Evolutionary conservation across 2,888 invertebrate genomes (phyloP), one percentile per base, ranked within the genome.

Genomic region (Hemicrepidius hirtus): DNA sequence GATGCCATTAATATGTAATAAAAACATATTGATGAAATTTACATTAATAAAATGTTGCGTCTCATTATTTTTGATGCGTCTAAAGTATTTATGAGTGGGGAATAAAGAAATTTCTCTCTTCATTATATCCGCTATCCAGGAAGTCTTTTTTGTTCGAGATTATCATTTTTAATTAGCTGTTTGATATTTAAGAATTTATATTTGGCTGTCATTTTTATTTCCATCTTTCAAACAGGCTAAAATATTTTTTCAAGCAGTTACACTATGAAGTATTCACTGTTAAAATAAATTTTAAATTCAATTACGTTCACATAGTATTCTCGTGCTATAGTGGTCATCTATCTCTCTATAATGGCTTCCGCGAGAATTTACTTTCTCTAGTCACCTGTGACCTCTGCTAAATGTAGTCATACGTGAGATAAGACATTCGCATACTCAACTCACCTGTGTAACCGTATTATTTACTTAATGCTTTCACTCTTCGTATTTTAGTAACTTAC

Each of bases 361-460:
- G 75, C 60, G 67, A 75, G 49, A 71, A 62, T 69, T 69, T 73
- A 71, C 75, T 75, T 75, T 75, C 75, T 75, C 37, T 12, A 75
- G 16, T 73, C 75, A 75, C 75, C 75, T 75, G 62, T 73, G 68
- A 73, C 75, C 75, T 71, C 65, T 57, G 10, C 5, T 3, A 53
- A 53, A 53, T 24, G 13, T 13, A n/a, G n/a, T n/a, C 20, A 28
- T 13, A 20, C 10, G 57, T 37, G 6, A 35, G 57, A 57, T 35
- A 37, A 57, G 28, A 21, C 50, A 50, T 44, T 2, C n/a, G 13
- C 16, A 6, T 32, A 18, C 20, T 9, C 16, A 46, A 46, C 3
- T 46, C 16, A 2, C 20, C 16, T 18, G 16, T 18, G 16, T 46
- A 46, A 18, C 46, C 3, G 16, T 46, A 24, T 24, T 32, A 32